Evolutionary conservation across 2,113 vertebrate genomes (phyloP).

Genomic region (Edolisoma coerulescens): DNA sequence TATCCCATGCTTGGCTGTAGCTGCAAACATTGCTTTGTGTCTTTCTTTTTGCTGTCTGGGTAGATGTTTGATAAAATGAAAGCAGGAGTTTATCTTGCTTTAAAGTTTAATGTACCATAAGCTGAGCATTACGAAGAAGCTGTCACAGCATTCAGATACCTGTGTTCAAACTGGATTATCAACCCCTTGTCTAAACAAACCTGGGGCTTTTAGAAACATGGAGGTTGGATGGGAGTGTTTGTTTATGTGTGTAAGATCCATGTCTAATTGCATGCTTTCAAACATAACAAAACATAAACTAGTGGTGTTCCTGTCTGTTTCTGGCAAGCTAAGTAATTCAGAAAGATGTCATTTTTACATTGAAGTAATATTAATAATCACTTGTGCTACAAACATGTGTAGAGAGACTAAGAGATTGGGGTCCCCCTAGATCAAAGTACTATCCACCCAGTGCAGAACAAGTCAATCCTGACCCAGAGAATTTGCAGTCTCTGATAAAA

Average conservation of each 20-base stretch:
- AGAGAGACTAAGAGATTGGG: background rate
- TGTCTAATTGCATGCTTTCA: slow-evolving; percentile 43
- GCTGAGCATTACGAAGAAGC: slow-evolving; percentile 58
- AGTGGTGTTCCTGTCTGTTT: background rate
- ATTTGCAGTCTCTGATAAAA: background rate
- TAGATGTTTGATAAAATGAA: slow-evolving; percentile 61
- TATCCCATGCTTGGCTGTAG: slow-evolving; percentile 15
- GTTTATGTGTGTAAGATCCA: slow-evolving; percentile 2
- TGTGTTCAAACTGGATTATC: slow-evolving; percentile 62
- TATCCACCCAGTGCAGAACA: background rate
- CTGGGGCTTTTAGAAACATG: background rate
- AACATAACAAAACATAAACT: background rate
- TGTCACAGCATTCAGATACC: slow-evolving; percentile 58
- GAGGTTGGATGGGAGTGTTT: slow-evolving; percentile 40
- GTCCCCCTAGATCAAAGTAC: background rate
- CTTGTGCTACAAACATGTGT: background rate
- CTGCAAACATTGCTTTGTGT: slow-evolving; percentile 40
- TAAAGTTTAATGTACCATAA: slow-evolving; percentile 71
- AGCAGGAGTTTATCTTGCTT: slow-evolving; percentile 55
- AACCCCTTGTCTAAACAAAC: slow-evolving; percentile 64
- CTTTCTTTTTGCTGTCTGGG: slow-evolving; percentile 55
- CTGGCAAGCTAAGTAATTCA: background rate
- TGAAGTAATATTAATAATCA: background rate
- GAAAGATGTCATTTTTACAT: background rate
- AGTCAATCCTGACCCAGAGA: background rate